These are phyloP conservation scores for Bombus impatiens DNA, from an alignment of 1,140 invertebrate genomes.

Conservation along the genomic window DNA sequence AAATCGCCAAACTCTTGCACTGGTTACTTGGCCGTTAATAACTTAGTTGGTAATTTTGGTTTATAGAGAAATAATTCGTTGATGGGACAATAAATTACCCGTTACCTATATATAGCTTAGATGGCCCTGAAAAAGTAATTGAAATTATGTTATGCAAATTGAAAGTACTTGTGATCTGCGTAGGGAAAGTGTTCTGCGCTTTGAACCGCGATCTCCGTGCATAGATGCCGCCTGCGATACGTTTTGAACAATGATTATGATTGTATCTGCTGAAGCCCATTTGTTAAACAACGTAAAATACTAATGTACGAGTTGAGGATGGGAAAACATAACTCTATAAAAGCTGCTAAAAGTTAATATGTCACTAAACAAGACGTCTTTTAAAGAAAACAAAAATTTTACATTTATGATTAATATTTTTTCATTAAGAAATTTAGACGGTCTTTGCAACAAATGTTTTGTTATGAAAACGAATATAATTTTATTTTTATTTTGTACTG, in stretches of 20 bases:
- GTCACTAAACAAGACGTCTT: neutral
- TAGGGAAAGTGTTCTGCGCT: neutral
- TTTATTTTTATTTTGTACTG: neutral
- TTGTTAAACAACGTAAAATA: neutral
- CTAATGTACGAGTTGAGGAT: neutral
- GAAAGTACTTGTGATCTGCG: neutral
- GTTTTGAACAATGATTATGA: neutral
- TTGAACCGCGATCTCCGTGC: neutral
- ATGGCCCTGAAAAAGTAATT: neutral
- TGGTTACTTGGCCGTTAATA: neutral
- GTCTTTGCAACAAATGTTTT: neutral
- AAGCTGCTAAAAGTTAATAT: neutral
- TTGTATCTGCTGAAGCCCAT: neutral
- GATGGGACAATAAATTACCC: too few relatives aligned
- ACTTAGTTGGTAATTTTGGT: neutral
- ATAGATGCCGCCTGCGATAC: constrained; percentile 44
- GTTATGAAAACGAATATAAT: neutral
- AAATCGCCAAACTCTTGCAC: neutral
- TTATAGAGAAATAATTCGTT: neutral
- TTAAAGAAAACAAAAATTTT: neutral
- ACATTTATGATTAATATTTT: too few relatives aligned
- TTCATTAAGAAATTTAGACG: neutral
- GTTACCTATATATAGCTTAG: neutral
- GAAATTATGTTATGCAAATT: neutral
- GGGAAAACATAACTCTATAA: neutral